Percentiles rank a stretch among this genome's conserved stretches.
Conservation (phyloP, 2,113 vertebrate species). For the Zosterops japonicus region DNA sequence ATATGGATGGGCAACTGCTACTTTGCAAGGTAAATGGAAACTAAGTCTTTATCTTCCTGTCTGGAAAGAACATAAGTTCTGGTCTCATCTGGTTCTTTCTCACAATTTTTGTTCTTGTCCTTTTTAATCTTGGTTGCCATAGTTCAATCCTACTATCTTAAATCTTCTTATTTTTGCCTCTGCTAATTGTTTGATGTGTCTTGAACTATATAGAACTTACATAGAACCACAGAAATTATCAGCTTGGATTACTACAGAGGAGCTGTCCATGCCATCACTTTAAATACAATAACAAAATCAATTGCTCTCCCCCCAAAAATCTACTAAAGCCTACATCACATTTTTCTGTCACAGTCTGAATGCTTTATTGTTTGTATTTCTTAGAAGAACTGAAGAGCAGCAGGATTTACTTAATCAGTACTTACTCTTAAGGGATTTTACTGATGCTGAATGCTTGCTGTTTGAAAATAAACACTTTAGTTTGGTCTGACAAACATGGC, state of each 20-base stretch:
- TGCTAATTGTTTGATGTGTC: conserved; percentile 16
- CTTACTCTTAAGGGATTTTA: neutral
- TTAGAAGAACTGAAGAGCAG: conserved; percentile 48
- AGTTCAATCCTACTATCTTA: conserved; percentile 24
- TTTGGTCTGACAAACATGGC: neutral
- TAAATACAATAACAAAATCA: neutral
- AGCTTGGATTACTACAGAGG: neutral
- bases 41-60: conserved; percentile 14
- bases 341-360: neutral
- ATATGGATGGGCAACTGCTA: neutral
- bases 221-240: neutral
- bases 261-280: neutral
- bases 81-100: conserved; percentile 15
- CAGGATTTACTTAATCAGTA: conserved; percentile 30
- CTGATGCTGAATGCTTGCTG: neutral
- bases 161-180: neutral
- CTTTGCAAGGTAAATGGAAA: conserved; percentile 36
- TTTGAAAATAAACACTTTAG: neutral
- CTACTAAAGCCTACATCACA: neutral
- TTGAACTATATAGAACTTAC: neutral
- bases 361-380: conserved; percentile 10
- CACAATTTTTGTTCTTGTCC: conserved; percentile 17
- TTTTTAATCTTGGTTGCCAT: conserved; percentile 4
- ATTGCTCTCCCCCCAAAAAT: neutral
- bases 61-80: conserved; percentile 1